Conservation (phyloP, 2,113 vertebrate species). For the Plecturocebus donacophilus region DNA sequence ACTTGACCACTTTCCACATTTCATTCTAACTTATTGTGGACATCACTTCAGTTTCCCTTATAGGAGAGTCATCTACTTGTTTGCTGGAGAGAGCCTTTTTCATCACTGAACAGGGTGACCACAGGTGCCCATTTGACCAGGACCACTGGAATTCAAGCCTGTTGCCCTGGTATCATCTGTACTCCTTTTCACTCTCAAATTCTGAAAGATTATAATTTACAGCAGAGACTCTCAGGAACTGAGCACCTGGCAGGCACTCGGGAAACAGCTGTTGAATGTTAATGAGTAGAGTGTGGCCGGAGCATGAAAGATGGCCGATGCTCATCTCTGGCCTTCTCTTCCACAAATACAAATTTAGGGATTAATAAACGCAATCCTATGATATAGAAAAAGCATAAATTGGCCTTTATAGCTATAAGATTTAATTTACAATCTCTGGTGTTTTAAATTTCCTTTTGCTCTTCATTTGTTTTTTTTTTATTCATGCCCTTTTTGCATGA, state of each 20-base stretch:
- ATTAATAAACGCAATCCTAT: neutral
- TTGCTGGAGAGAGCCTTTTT: neutral
- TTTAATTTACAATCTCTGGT: neutral
- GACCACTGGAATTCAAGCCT: neutral
- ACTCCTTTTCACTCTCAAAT: neutral
- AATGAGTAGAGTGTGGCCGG: neutral
- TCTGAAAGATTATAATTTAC: neutral
- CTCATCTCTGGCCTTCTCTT: neutral
- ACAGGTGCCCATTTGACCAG: neutral
- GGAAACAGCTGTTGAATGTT: neutral
- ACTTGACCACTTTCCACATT: neutral
- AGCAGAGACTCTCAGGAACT: neutral
- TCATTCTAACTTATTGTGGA: neutral
- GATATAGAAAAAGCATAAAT: neutral
- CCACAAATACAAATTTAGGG: neutral
- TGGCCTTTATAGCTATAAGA: neutral
- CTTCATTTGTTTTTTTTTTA: neutral
- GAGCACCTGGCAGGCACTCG: neutral
- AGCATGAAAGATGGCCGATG: neutral
- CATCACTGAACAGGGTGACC: neutral
- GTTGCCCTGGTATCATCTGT: neutral
- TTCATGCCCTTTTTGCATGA: neutral
- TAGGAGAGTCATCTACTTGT: neutral
- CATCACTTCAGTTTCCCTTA: neutral
- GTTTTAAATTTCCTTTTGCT: slow-evolving; percentile 26